Evolutionary conservation across 2,888 invertebrate species (phyloP).

Genomic region (Aplocera efformata): DNA sequence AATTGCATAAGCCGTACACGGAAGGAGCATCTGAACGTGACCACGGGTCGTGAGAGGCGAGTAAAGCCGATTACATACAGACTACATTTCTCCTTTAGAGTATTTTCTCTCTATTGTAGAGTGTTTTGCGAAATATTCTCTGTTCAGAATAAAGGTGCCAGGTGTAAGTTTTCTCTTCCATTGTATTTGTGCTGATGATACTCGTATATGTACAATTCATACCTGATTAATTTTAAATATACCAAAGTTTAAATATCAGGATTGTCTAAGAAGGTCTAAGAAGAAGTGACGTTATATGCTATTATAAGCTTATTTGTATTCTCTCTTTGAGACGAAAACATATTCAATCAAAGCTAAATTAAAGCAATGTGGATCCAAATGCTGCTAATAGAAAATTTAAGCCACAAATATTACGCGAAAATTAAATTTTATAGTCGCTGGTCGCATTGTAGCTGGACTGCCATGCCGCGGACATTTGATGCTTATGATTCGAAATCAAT

Average conservation of each 20-base stretch:
- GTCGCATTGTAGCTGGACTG: conserved; percentile 9
- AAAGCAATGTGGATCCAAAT: not conserved
- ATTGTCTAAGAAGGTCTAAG: too few relatives aligned
- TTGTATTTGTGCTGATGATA: conserved; percentile 5
- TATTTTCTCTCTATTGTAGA: conserved; percentile 50
- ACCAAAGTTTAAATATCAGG: too few relatives aligned
- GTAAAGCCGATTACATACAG: conserved; percentile 69
- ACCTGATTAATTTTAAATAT: not conserved
- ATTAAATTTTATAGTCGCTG: conserved; percentile 2
- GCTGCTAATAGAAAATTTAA: not conserved
- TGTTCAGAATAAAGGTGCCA: conserved; percentile 14
- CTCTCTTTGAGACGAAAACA: too few relatives aligned
- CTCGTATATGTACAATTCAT: conserved; percentile 6
- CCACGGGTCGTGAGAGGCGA: conserved; percentile 39
- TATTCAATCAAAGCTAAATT: not conserved
- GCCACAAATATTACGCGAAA: conserved; percentile 3
- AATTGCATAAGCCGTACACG: conserved; percentile 24
- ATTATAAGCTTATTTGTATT: too few relatives aligned
- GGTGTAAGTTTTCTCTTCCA: conserved; percentile 25
- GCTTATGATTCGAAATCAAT: conserved; percentile 18
- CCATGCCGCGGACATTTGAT: conserved; percentile 9
- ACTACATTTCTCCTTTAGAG: conserved; percentile 46
- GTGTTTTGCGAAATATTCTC: conserved; percentile 40
- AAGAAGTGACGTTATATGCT: too few relatives aligned
- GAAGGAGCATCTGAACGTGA: conserved; percentile 31